Base-by-base conservation (phyloP, 1,140 invertebrate species). In the Bombus polaris region DNA sequence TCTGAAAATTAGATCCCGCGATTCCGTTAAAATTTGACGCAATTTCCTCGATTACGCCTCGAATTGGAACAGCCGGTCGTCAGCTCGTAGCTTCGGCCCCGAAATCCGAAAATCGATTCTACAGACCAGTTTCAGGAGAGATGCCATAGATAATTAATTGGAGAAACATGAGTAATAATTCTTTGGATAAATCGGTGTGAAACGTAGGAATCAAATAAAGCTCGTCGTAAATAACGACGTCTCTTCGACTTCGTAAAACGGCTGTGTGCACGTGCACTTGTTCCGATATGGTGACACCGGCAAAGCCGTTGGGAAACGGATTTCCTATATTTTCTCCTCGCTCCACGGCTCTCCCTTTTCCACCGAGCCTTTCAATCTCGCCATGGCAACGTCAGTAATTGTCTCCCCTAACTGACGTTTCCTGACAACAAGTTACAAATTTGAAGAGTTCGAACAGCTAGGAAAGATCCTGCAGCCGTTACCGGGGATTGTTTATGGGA, bases 11-110 rank as follows among this genome's bases (percentile, higher is more conserved):
- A 66, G 72, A 75, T 82, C 57, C 72, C 32, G 72, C 59, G 42
- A 65, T 75, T 66, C 81, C 72, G 81, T 83, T 68, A 83, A 83
- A 83, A 75, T 83, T 72, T 39, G 72, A 75, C 70, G 71, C 72
- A 75, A 83, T 83, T 83, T 75, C 81, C 81, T 74, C 81, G 72
- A 82, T 82, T 82, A 82, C 72, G 74, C 72, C 59, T 75, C 32
- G 12, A 66, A 83, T 83, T 75, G 72, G 72, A 75, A 53, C 72
- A 68, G 59, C 42, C 39, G 57, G 53, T 66, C 65, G 72, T 59
- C 59, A 42, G 59, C 25, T 37, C 5, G 28, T 39, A 15, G n/a
- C 22, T n/a, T 65, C 44, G 44, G 18, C 70, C 2, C 59, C 71
- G 53, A 59, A 73, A 74, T 74, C 18, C 44, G 53, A 28, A 42